phyloP scores from a whole-genome alignment of 1,140 invertebrate species.

The Lysiphlebus fabarum region DNA sequence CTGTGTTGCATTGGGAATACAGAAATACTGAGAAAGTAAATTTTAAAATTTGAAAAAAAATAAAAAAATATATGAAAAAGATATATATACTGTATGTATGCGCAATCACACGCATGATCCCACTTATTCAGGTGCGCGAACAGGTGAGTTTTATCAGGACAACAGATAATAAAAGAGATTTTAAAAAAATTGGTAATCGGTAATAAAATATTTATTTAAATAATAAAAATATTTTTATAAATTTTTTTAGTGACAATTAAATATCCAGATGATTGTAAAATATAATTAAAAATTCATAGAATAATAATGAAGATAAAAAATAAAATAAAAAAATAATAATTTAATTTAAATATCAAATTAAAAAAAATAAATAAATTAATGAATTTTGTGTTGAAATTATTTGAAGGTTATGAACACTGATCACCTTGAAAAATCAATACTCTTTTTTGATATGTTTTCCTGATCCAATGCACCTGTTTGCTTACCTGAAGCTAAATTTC shows the following conservation, averaged over 20 bases:
- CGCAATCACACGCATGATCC: conserved; percentile 38
- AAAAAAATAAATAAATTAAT: too few relatives aligned
- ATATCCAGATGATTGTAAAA: too few relatives aligned
- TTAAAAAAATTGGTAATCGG: too few relatives aligned
- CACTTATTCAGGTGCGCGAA: conserved; percentile 45
- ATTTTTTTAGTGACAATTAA: too few relatives aligned
- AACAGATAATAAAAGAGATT: conserved; percentile 31
- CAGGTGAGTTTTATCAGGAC: conserved; percentile 39
- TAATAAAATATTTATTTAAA: too few relatives aligned
- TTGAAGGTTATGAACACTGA: too few relatives aligned
- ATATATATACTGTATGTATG: conserved; percentile 29
- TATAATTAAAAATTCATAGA: too few relatives aligned
- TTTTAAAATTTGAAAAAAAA: neutral
- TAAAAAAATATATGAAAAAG: neutral
- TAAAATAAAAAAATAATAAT: too few relatives aligned
- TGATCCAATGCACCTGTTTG: conserved; percentile 45
- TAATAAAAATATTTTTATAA: too few relatives aligned
- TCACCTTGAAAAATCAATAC: conserved; percentile 31
- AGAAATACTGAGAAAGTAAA: conserved; percentile 31
- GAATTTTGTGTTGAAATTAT: too few relatives aligned
- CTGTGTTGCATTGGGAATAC: conserved; percentile 31
- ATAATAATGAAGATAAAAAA: too few relatives aligned
- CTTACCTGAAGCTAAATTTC: conserved; percentile 43
- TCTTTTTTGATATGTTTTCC: conserved; percentile 38
- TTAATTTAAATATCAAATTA: too few relatives aligned